Conservation (phyloP, 2,113 vertebrate genomes). For the Brienomyrus longianalis region DNA sequence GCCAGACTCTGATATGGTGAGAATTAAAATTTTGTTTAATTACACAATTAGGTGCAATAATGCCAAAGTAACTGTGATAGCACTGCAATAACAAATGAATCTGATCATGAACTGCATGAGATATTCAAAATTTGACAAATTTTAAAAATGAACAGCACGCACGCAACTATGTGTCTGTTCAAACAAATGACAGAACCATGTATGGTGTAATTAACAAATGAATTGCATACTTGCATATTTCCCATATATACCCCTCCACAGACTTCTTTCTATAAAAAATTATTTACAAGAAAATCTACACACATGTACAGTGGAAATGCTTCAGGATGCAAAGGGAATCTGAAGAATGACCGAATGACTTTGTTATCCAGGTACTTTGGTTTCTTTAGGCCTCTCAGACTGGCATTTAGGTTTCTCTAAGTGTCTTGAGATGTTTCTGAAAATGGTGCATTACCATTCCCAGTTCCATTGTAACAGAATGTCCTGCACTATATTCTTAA, state of each 20-base stretch:
- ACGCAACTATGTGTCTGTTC: not conserved
- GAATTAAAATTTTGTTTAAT: not conserved
- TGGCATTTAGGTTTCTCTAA: not conserved
- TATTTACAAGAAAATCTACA: not conserved
- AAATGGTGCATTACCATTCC: not conserved
- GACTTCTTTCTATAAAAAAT: not conserved
- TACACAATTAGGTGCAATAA: not conserved
- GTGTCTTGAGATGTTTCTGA: not conserved
- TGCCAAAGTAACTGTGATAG: not conserved
- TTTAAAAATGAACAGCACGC: not conserved
- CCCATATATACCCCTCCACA: not conserved
- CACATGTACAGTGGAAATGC: not conserved
- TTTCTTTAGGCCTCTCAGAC: not conserved
- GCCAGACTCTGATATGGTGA: not conserved
- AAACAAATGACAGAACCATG: not conserved
- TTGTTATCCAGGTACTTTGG: not conserved
- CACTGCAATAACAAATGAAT: not conserved
- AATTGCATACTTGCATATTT: not conserved
- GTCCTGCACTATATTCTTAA: not conserved
- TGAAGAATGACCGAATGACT: not conserved
- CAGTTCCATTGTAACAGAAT: not conserved
- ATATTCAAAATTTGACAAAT: not conserved
- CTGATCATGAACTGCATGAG: not conserved
- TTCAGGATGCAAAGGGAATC: not conserved
- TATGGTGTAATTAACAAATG: not conserved